These are phyloP conservation scores for Lepus townsendii DNA, from an alignment of 2,797 vertebrate species.

Conservation along the genomic window DNA sequence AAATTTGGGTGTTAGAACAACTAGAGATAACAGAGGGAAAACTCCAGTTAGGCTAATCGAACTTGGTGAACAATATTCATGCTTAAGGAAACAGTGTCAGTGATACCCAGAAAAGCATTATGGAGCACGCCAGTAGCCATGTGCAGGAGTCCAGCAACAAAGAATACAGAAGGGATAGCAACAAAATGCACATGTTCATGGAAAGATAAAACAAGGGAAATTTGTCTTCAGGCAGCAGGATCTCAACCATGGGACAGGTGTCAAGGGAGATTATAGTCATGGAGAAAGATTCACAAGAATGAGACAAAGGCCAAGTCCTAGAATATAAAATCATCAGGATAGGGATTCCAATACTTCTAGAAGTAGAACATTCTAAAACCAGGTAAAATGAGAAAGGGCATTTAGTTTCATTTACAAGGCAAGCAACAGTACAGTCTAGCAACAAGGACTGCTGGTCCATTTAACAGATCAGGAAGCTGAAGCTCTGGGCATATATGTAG, in stretches of 20 bases:
- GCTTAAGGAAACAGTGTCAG: neutral
- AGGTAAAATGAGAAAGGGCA: neutral
- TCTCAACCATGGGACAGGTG: neutral
- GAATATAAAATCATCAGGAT: neutral
- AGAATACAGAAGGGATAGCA: neutral
- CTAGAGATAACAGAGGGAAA: neutral
- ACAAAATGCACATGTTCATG: neutral
- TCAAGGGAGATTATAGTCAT: neutral
- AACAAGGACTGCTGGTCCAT: neutral
- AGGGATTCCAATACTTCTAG: neutral
- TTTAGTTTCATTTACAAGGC: slow-evolving; percentile 48
- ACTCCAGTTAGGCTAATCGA: neutral
- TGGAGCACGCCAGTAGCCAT: neutral
- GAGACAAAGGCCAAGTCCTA: neutral
- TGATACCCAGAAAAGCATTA: neutral
- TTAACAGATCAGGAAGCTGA: neutral
- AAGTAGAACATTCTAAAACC: slow-evolving; percentile 4
- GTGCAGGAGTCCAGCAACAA: neutral
- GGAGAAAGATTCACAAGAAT: neutral
- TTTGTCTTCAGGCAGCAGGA: neutral
- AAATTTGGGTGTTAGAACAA: neutral
- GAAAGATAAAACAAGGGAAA: neutral
- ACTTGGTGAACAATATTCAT: neutral
- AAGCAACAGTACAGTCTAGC: neutral
- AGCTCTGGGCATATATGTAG: neutral